phyloP scores from a whole-genome alignment of 2,113 vertebrate species.

The Takifugu flavidus region DNA sequence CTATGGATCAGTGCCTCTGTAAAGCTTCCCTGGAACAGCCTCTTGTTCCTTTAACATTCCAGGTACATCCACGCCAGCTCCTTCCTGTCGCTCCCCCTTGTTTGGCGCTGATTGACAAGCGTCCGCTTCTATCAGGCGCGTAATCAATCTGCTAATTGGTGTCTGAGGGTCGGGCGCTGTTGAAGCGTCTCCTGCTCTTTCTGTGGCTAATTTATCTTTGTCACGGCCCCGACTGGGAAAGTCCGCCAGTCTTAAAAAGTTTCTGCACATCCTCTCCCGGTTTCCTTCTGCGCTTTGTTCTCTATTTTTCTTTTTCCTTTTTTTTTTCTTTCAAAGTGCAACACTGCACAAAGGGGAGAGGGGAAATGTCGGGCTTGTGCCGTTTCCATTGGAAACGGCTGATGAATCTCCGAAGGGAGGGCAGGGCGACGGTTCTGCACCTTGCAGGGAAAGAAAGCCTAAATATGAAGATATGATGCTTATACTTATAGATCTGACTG shows the following conservation, averaged over 20 bases:
- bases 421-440: slow-evolving; percentile 49
- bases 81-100: slow-evolving; percentile 70
- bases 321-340: slow-evolving; percentile 30
- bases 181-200: slow-evolving; percentile 71
- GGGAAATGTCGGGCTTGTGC: slow-evolving; percentile 67
- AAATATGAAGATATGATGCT: neutral
- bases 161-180: slow-evolving; percentile 70
- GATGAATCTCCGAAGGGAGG: slow-evolving; percentile 49
- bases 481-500: slow-evolving; percentile 28
- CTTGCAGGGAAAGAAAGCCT: neutral
- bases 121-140: slow-evolving; percentile 70
- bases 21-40: slow-evolving; percentile 59
- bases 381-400: slow-evolving; percentile 72
- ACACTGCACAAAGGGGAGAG: slow-evolving; percentile 68
- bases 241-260: slow-evolving; percentile 55
- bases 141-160: slow-evolving; percentile 80
- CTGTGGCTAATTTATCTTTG: slow-evolving; percentile 76
- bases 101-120: slow-evolving; percentile 72
- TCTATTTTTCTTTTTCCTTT: slow-evolving; percentile 28
- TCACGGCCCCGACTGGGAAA: slow-evolving; percentile 55
- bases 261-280: slow-evolving; percentile 27
- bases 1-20: slow-evolving; percentile 73
- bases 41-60: slow-evolving; percentile 75
- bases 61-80: slow-evolving; percentile 65
- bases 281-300: slow-evolving; percentile 55